Evolutionary conservation across 2,797 vertebrate species (phyloP).

Genomic region (Allobates femoralis): DNA sequence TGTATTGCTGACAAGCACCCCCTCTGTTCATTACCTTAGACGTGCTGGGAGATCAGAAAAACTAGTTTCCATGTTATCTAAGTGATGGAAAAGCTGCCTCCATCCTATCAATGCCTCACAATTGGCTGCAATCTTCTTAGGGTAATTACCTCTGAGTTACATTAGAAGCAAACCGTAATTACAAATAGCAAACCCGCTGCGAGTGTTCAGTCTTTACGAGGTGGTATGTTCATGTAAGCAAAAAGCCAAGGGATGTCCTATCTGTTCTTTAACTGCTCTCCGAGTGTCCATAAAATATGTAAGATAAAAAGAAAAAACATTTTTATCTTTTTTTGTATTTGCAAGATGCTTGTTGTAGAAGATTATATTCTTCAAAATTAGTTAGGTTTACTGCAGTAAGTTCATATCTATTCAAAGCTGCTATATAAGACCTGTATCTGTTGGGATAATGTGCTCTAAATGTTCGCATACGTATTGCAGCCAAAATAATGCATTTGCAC

Average conservation of each 20-base stretch:
- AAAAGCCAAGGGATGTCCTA: slow-evolving; percentile 41
- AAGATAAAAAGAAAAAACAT: slow-evolving; percentile 12
- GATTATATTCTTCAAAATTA: not conserved
- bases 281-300: not conserved
- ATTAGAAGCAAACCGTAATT: slow-evolving; percentile 64
- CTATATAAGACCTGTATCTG: not conserved
- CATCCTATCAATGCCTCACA: slow-evolving; percentile 60
- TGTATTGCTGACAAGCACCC: slow-evolving; percentile 55
- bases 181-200: slow-evolving; percentile 57
- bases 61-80: slow-evolving; percentile 55
- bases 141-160: slow-evolving; percentile 64
- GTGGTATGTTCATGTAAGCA: slow-evolving; percentile 52
- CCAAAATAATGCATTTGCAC: not conserved
- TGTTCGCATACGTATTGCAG: not conserved
- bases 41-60: slow-evolving; percentile 51
- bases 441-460: not conserved
- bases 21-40: slow-evolving; percentile 59
- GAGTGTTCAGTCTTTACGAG: slow-evolving; percentile 50
- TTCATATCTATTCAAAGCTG: not conserved
- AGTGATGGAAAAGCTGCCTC: slow-evolving; percentile 30
- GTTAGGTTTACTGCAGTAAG: not conserved
- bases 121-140: slow-evolving; percentile 58
- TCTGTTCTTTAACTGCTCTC: slow-evolving; percentile 24
- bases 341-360: not conserved
- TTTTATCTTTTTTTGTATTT: not conserved